Evolutionary conservation across 92 coral and sea anemone species (phyloP), one percentile per base, ranked within the genome.

Genomic region (Palythoa caribaeorum): DNA sequence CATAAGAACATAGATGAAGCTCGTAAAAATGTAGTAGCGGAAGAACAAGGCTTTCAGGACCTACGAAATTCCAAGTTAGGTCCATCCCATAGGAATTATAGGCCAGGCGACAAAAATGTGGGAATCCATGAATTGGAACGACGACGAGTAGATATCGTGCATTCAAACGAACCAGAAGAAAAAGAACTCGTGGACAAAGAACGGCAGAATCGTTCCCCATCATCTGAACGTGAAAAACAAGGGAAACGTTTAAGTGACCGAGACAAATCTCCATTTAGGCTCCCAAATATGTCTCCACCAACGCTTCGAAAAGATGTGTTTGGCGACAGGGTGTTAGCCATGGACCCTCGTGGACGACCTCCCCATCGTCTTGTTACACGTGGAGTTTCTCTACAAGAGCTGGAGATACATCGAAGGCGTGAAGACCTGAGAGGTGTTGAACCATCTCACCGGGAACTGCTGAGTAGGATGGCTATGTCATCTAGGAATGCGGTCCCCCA

Each of bases 371-470:
- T 94, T 48, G 98, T 91, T 68, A 89, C 95, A 20, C 89, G 96
- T 17, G 90, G 91, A 54, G 87, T 89, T 11, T 93, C 98, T 9
- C 70, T 93, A 13, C 94, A 93, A 5, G 96, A 95, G 77, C 78
- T 95, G 17, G 92, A 92, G 87, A 84, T 92, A 81, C 96, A 95
- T 62, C 83, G 98, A 47, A 86, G 98, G 20, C 92, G 93, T 8
- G 98, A 95, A 84, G 88, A 85, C 13, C 62, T 93, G 19, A 91
- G 98, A 68, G 94, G 73, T 16, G 90, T 91, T 37, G 98, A 93
- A 60, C 88, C 92, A 39, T 95, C 98, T 1, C 98, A 95, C 60
- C 90, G 98, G 48, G 98, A 95, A 77, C 87, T 95, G n/a, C 94
- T 95, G 37, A 94, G 98, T 39, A 87, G 96, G 80, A 94, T 95